These are phyloP conservation scores for Oostethus manadensis DNA, from an alignment of 2,113 vertebrate genomes.

Conservation along the genomic window DNA sequence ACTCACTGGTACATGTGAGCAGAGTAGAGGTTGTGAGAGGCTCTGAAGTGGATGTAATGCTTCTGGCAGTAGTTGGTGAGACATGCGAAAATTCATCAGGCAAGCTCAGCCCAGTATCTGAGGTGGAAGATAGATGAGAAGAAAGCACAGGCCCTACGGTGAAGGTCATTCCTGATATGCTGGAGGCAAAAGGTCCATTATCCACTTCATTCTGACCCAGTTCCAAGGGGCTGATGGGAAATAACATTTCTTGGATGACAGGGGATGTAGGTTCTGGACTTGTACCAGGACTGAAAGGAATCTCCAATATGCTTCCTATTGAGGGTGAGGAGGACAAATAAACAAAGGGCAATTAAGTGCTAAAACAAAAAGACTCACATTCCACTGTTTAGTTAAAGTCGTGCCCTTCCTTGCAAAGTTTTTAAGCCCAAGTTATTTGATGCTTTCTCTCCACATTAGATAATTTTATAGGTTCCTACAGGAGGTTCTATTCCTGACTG, in stretches of 20 bases:
- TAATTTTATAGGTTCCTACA: too few species aligned
- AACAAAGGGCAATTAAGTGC: background rate
- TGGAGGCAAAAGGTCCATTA: constrained; percentile 19
- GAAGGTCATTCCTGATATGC: constrained; percentile 12
- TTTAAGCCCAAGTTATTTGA: too few species aligned
- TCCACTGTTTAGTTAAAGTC: too few species aligned
- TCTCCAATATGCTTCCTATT: constrained; percentile 60
- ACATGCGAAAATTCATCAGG: constrained; percentile 4
- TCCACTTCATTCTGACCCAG: constrained; percentile 18
- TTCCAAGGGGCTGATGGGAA: constrained; percentile 25
- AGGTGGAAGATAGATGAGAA: constrained; percentile 10
- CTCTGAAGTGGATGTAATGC: constrained; percentile 16
- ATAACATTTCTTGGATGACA: constrained; percentile 29
- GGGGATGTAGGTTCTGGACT: constrained; percentile 58
- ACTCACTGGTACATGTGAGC: background rate
- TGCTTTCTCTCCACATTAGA: too few species aligned
- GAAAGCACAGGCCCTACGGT: constrained; percentile 8
- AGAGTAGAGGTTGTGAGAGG: constrained; percentile 32
- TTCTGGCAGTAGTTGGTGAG: constrained; percentile 16
- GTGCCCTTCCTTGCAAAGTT: too few species aligned
- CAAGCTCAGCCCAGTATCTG: constrained; percentile 10
- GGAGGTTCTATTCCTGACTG: too few species aligned
- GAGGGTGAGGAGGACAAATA: constrained; percentile 7
- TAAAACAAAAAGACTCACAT: background rate
- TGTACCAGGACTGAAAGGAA: constrained; percentile 54